Evolutionary conservation across 2,888 invertebrate species (phyloP), one percentile per base, ranked within the genome.

Genomic region (Rotaria socialis): DNA sequence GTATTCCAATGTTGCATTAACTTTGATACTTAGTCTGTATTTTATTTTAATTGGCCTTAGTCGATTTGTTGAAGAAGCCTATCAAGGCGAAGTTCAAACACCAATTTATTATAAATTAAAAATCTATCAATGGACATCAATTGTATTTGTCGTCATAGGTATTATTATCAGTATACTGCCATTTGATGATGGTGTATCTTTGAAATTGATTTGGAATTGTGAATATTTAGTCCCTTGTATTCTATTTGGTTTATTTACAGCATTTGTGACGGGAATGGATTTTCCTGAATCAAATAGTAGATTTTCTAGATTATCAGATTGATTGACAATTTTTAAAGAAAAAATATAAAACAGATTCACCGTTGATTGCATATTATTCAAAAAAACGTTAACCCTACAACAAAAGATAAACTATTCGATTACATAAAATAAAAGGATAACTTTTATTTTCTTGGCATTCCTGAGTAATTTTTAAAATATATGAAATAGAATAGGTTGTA

Each of bases 31-130:
- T 14, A 67, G 67, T 67, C 67, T 67, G 16, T 67, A 67, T 67
- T 67, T 67, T 67, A 67, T 67, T 67, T 41, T 67, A 35, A 67
- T 67, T 67, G 67, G 67, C 16, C 35, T 35, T 16, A 67, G 67
- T 67, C 67, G 67, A 67, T 67, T 67, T 19, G 35, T 67, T 35
- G 67, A 67, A 67, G 67, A 67, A 67, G 16, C 11, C 6, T 67
- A 27, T 67, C 16, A 35, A 67, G 67, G 67, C 35, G 67, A 67
- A 67, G 7, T 67, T 41, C 67, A 67, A 41, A 67, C 67, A 19
- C 35, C 14, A 1, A 35, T 67, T 67, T 67, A 19, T 35, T 35
- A 11, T 67, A 35, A 35, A 67, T 35, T 67, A 67, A 67, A 27
- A 41, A 67, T 67, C 16, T 67, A 35, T 67, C 67, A 67, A 67